phyloP scores from a whole-genome alignment of 2,113 vertebrate species.

The Capricornis sumatraensis region DNA sequence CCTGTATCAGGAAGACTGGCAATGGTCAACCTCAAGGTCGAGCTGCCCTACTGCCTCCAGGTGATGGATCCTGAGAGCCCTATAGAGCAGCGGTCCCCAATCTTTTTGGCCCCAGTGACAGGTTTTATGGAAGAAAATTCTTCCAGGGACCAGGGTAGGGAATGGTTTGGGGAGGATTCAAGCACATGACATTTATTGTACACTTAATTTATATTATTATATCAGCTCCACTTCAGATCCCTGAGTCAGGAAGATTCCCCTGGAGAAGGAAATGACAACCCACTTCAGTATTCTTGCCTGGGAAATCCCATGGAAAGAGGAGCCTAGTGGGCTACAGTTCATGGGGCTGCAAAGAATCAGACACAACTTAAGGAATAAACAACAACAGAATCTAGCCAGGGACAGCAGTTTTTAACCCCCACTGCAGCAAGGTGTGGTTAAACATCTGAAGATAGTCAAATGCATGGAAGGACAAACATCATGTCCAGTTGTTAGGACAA shows the following conservation, averaged over 20 bases:
- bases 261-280: not conserved
- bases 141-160: not conserved
- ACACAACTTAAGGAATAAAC: not conserved
- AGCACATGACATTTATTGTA: not conserved
- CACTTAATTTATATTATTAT: not conserved
- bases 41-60: not conserved
- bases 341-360: not conserved
- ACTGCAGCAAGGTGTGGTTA: not conserved
- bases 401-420: not conserved
- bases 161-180: not conserved
- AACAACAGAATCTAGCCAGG: not conserved
- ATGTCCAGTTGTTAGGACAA: not conserved
- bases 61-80: not conserved
- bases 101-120: not conserved
- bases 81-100: accelerated
- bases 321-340: not conserved
- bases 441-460: not conserved
- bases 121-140: not conserved
- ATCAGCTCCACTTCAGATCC: not conserved
- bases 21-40: not conserved
- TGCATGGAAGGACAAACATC: accelerated
- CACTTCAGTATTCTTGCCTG: not conserved
- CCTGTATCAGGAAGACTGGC: not conserved
- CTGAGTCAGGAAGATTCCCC: not conserved
- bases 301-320: not conserved